Percentiles rank a stretch among this genome's conserved stretches.
phyloP scores from a whole-genome alignment of 2,797 vertebrate species.

The Heliangelus exortis region DNA sequence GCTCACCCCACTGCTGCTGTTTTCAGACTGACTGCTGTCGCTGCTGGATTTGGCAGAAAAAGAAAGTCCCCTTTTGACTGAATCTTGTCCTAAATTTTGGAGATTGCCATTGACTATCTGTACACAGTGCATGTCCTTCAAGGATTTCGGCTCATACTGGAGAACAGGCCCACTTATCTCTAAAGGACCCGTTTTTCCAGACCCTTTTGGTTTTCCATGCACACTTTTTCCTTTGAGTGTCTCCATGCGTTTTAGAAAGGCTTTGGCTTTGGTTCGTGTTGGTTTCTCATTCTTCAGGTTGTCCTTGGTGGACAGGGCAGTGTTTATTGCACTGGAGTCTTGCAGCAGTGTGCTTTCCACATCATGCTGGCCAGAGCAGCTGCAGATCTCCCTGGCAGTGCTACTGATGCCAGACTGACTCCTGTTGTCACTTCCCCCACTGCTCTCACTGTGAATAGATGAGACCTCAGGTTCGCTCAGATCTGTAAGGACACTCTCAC shows the following conservation, averaged over 20 bases:
- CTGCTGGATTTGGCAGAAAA: constrained; percentile 78
- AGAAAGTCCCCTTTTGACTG: constrained; percentile 55
- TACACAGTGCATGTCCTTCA: constrained; percentile 84
- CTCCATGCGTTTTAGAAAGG: constrained; percentile 93
- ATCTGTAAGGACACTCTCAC: constrained; percentile 95
- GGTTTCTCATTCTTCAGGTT: constrained; percentile 84
- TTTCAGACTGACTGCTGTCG: constrained; percentile 86
- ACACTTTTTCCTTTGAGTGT: constrained; percentile 84
- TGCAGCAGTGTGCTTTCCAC: constrained; percentile 83
- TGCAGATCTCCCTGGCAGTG: constrained; percentile 79
- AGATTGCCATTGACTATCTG: constrained; percentile 86
- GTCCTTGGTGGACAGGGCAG: constrained; percentile 78
- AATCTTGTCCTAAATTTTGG: constrained; percentile 41
- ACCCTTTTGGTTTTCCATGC: constrained; percentile 79
- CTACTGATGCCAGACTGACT: constrained; percentile 63
- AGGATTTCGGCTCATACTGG: constrained; percentile 83
- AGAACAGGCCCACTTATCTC: constrained; percentile 88
- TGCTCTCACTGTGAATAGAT: constrained; percentile 94
- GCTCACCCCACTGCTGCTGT: constrained; percentile 84
- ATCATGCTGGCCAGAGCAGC: constrained; percentile 80
- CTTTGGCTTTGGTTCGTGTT: constrained; percentile 85
- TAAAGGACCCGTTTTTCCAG: constrained; percentile 69
- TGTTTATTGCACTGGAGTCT: constrained; percentile 74
- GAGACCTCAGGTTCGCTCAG: constrained; percentile 94
- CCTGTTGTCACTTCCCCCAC: constrained; percentile 86